Evolutionary conservation across 2,113 vertebrate species (phyloP), one percentile per base, ranked within the genome.

Genomic region (Leuciscus idus): DNA sequence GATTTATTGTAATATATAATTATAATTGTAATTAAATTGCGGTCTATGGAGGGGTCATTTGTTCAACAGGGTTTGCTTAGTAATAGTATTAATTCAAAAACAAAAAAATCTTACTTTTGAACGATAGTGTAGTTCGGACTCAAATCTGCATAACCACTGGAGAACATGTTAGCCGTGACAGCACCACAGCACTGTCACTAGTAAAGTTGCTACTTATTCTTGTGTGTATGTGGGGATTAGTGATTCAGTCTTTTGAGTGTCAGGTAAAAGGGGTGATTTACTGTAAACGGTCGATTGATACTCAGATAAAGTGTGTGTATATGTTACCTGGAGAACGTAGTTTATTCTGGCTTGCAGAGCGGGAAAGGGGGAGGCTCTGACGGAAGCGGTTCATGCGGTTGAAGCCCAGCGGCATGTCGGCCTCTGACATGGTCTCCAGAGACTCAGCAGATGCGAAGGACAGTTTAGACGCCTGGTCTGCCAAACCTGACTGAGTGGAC

Each of bases 401-500:
- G 92, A 99, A 99, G 0, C 97, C 97, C 74, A 98, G 86, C n/a
- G 98, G 98, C 84, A 99, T 94, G 94, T 99, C 98, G 0, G 98
- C 97, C 91, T 99, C 97, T 0, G 98, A 99, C 98, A 99, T 99
- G 92, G 97, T 99, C 94, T 99, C 98, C 96, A 99, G 91, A 89
- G 97, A 98, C 87, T 99, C 98, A 0, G 98, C 98, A 0, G 98
- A 99, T 89, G 98, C 98, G 6, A 97, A 99, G 39, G 98, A 99
- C 85, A 99, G 95, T 91, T 99, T 99, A 92, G 97, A 96, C 4
- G 97, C 97, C 95, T 99, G 98, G 89, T 99, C 97, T 0, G 98
- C 98, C 88, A 99, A 95, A 91, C 97, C 98, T 0, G 98, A 97
- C 95, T 99, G 98, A 85, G 98, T 96, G 88, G 96, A 96, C 95